Percentiles rank a stretch among this genome's conserved stretches.
Evolutionary conservation across 2,888 invertebrate species (phyloP).

Genomic region (Oscheius sp.): DNA sequence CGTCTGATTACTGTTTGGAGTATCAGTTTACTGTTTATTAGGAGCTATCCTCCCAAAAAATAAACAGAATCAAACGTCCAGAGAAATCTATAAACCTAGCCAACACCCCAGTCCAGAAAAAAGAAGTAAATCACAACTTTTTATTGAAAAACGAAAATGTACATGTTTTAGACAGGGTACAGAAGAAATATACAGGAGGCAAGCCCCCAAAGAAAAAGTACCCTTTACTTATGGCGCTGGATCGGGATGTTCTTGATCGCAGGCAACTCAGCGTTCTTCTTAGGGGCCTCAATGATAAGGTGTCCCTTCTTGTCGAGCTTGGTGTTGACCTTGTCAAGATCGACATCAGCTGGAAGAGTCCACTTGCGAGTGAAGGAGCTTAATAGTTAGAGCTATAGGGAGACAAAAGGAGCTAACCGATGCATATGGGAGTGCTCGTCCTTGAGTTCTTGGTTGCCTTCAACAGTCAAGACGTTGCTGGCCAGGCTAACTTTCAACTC

Average conservation of each 20-base stretch:
- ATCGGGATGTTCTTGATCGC: no score
- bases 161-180: no score
- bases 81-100: no score
- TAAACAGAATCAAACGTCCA: no score
- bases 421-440: constrained; percentile 35
- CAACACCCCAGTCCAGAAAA: no score
- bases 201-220: no score
- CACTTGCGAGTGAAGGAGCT: constrained; percentile 41
- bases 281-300: no score
- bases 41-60: not conserved
- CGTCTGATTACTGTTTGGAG: not conserved
- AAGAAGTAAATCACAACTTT: no score
- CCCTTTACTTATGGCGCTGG: no score
- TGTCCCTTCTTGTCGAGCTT: constrained; percentile 28
- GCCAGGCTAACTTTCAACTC: constrained; percentile 43
- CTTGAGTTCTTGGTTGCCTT: constrained; percentile 41
- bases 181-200: no score
- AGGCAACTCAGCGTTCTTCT: no score
- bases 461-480: constrained; percentile 35
- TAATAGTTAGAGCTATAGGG: not conserved
- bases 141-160: no score
- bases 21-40: not conserved
- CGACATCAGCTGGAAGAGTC: constrained; percentile 36
- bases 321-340: constrained; percentile 32
- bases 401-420: not conserved